These are phyloP conservation scores for Armadillidium nasatum DNA, from an alignment of 1,140 invertebrate genomes.

Conservation along the genomic window DNA sequence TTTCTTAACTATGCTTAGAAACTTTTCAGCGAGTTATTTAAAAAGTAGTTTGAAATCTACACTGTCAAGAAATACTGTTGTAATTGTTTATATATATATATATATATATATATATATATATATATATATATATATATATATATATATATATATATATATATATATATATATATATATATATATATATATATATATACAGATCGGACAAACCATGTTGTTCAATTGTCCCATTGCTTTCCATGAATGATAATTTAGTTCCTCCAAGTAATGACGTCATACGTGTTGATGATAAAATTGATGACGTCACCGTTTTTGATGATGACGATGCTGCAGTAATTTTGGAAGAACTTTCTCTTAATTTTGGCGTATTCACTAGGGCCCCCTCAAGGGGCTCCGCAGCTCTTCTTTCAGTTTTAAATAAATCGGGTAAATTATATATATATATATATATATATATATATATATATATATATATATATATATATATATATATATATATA, in stretches of 20 bases:
- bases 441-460: no score
- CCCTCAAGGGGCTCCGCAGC: background rate
- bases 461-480: no score
- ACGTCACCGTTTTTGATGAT: slow-evolving; percentile 12
- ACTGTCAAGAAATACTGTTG: no score
- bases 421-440: background rate
- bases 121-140: background rate
- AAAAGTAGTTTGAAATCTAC: no score
- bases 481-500: no score
- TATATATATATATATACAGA: background rate
- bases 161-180: background rate
- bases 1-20: no score
- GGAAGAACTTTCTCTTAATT: slow-evolving; percentile 24
- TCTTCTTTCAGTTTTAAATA: background rate
- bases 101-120: slow-evolving; percentile 4
- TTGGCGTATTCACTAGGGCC: slow-evolving; percentile 19
- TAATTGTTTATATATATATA: background rate
- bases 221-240: background rate
- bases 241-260: background rate
- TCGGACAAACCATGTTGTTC: background rate
- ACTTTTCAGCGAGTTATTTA: no score
- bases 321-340: slow-evolving; percentile 27
- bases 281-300: background rate
- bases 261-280: background rate
- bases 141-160: background rate